Conservation (phyloP, 2,113 vertebrate genomes). For the Tupaia chinensis region DNA sequence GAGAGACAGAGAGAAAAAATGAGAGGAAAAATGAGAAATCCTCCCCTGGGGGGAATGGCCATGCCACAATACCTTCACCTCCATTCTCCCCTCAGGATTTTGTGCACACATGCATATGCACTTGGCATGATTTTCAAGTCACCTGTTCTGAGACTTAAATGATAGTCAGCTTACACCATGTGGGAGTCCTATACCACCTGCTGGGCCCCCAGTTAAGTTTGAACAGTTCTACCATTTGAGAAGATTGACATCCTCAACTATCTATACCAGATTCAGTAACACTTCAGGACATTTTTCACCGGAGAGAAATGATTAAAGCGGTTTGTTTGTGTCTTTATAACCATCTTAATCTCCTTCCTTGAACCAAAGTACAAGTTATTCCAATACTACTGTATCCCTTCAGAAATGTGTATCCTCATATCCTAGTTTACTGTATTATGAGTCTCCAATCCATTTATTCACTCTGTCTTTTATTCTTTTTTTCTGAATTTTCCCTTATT, state of each 20-base stretch:
- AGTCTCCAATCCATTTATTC: not conserved
- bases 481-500: not conserved
- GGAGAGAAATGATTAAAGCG: not conserved
- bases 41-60: too few species aligned
- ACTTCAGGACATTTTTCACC: not conserved
- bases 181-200: too few species aligned
- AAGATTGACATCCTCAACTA: not conserved
- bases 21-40: too few species aligned
- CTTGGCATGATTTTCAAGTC: too few species aligned
- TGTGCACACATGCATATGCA: too few species aligned
- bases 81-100: too few species aligned
- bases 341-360: not conserved
- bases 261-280: not conserved
- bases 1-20: too few species aligned
- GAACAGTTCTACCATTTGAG: not conserved
- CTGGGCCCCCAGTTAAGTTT: not conserved
- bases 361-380: not conserved
- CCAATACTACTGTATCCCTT: not conserved
- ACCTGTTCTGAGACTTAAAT: too few species aligned
- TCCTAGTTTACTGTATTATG: not conserved
- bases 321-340: not conserved
- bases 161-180: too few species aligned
- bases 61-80: too few species aligned
- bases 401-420: not conserved
- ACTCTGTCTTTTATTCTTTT: not conserved